Evolutionary conservation across 2,797 vertebrate species (phyloP).

Genomic region (Morus bassanus): DNA sequence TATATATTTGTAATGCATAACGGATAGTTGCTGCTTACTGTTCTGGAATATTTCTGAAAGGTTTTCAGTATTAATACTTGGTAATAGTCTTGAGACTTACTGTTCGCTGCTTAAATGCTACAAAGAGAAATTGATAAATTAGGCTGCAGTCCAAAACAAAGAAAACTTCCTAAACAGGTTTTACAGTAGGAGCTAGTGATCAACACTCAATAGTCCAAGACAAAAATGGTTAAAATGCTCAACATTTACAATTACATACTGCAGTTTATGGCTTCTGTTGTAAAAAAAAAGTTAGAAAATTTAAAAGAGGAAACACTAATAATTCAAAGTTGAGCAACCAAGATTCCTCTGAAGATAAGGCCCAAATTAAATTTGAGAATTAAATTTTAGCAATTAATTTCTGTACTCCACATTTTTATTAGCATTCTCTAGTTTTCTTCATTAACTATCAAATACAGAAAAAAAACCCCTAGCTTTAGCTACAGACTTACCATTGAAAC

Average conservation of each 20-base stretch:
- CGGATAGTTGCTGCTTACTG: slow-evolving; percentile 59
- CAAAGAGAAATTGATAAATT: background rate
- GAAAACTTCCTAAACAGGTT: background rate
- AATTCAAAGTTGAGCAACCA: background rate
- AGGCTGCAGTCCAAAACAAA: background rate
- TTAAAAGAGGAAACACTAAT: background rate
- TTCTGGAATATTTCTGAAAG: slow-evolving; percentile 63
- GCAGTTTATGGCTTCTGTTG: background rate
- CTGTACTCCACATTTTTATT: background rate
- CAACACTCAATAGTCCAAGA: background rate
- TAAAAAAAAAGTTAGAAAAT: background rate
- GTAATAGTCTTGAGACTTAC: background rate
- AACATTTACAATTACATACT: background rate
- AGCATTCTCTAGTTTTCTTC: background rate
- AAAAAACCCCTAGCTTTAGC: background rate
- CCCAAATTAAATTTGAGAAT: background rate
- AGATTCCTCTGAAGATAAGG: background rate
- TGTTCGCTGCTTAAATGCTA: background rate
- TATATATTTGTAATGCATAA: slow-evolving; percentile 38
- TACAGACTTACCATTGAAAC: background rate
- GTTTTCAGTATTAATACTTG: background rate
- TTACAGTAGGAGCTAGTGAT: background rate
- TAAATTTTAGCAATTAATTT: background rate
- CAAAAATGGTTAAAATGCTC: background rate
- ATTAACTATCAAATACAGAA: background rate